Base-by-base conservation (phyloP, 2,113 vertebrate genomes). In the Chaenogobius annularis region DNA sequence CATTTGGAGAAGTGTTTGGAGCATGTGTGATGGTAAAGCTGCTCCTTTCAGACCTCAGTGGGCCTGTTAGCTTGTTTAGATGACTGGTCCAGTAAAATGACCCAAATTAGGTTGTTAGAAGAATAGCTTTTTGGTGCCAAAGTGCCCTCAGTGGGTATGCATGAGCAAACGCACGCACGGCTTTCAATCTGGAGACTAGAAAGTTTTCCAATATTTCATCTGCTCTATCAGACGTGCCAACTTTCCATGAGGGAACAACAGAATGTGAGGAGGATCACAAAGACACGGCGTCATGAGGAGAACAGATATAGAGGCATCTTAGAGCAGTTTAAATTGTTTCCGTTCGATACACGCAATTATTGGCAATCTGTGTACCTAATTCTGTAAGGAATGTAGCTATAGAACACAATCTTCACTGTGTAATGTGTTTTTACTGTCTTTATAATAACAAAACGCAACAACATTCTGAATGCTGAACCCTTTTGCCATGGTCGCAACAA, bases 181-280 rank as follows among this genome's bases (percentile, higher is more conserved):
- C 82, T 89, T 90, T 92, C 73, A 86, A 82, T 80, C 74, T 82
- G 74, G 26, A 55, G 66, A 81, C 68, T 72, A 66, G n/a, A 81
- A 91, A 86, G 77, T 83, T 83, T 81, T 77, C 78, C 83, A 85
- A 69, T 89, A 90, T 91, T 92, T 88, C 87, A 93, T 90, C 58
- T 85, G 75, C 22, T 79, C 68, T 79, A 75, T 88, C 85, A 76
- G 13, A 69, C 56, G 56, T 85, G 83, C 83, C 85, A 86, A 56
- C 74, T 77, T 70, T 74, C 77, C 79, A 68, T 63, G 58, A 75
- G 37, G 54, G 23, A 75, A 75, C 73, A 70, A 78, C 50, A 48
- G 84, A 66, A 88, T 47, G 56, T 37, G 84, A 72, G 69, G 76
- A 63, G 66, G 73, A 80, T 71, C 5, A 17, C 67, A 84, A 84